Base-by-base conservation (phyloP, 2,797 vertebrate genomes). In the Xenops minutus region DNA sequence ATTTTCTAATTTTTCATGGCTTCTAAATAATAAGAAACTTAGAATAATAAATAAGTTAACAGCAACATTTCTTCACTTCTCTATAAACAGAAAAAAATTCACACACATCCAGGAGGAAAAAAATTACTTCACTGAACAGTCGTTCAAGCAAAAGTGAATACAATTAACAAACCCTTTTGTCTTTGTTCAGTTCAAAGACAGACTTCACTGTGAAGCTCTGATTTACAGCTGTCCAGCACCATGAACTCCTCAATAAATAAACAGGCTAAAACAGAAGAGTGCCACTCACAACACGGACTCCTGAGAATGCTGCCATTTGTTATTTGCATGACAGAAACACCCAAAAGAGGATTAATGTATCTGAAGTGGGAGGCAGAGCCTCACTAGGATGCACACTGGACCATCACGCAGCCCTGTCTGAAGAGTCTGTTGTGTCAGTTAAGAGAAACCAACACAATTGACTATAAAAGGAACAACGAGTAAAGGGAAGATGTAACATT, bases 151-250 rank as follows among this genome's bases (percentile, higher is more conserved):
- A 66, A 95, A 94, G 66, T 44, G 30, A 92, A 88, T 44, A 86
- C 6, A 62, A 88, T 73, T 94, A 69, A 84, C 58, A 88, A 66
- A 66, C n/a, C 71, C 54, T 58, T 93, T 88, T 76, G 76, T 56
- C 85, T 95, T 93, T 77, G 54, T 62, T 93, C 67, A 62, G 58
- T 52, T 95, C 88, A 90, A 84, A 95, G 51, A 78, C 26, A 88
- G 68, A 80, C 41, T 89, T 85, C 43, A 76, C 94, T 73, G 55
- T 7, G 63, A 92, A 95, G 27, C 63, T 46, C 80, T 78, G 85
- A 93, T 93, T 95, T 95, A 96, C 71, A 92, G 37, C 85, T 89
- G 52, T 46, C 54, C 84, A 83, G 64, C 56, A 59, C 27, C 30
- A 88, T 3, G 23, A 94, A 67, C 52, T 78, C 80, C 66, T 73